Evolutionary conservation across 1,140 invertebrate genomes (phyloP).

Genomic region (Aphelinus atriplicis): DNA sequence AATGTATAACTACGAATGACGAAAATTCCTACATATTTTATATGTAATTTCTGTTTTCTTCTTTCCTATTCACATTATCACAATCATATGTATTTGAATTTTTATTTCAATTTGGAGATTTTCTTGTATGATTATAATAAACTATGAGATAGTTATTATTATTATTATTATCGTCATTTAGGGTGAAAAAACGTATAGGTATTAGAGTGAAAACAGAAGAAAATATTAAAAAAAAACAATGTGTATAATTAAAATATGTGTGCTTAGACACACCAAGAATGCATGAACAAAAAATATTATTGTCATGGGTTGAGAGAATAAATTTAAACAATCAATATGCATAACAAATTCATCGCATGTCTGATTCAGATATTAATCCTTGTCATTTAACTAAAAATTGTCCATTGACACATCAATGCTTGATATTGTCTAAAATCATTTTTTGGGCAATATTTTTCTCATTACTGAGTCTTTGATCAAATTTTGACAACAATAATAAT

Average conservation of each 20-base stretch:
- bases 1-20: constrained; percentile 26
- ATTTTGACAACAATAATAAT: constrained; percentile 1
- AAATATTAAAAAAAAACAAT: constrained; percentile 53
- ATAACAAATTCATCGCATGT: constrained; percentile 16
- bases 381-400: constrained; percentile 24
- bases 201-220: constrained; percentile 53
- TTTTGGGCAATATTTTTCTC: constrained; percentile 26
- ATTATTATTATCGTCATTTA: background rate
- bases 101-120: constrained; percentile 30
- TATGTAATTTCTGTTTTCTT: constrained; percentile 10
- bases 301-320: constrained; percentile 42
- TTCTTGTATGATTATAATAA: constrained; percentile 40
- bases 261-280: constrained; percentile 54
- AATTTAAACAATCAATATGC: constrained; percentile 29
- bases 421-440: background rate
- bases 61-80: constrained; percentile 6
- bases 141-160: constrained; percentile 33
- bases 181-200: constrained; percentile 41
- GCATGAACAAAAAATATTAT: constrained; percentile 44
- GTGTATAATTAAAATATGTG: constrained; percentile 61
- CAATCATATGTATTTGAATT: constrained; percentile 22
- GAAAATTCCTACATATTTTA: constrained; percentile 22
- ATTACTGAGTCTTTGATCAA: background rate
- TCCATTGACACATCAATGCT: constrained; percentile 8
- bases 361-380: constrained; percentile 23